Base-by-base conservation (phyloP, 2,888 invertebrate genomes). In the Pogonocherus hispidulus region DNA sequence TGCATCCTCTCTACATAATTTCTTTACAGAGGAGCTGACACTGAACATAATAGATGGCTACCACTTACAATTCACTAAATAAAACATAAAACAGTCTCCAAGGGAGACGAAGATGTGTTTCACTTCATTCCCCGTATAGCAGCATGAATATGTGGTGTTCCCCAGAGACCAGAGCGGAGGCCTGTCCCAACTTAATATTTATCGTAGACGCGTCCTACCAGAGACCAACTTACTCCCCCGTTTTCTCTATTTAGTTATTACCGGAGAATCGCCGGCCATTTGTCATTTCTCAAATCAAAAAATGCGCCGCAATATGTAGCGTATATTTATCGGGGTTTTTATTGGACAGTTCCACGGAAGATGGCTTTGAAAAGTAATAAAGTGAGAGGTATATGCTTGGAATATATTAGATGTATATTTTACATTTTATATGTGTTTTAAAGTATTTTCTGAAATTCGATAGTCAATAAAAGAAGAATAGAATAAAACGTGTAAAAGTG, bases 181-280 rank as follows among this genome's bases (percentile, higher is more conserved):
- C 57, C 57, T 14, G 23, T 23, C 57, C 14, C 23, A 16, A 41
- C 46, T 46, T 37, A 23, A 57, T 57, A 57, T 57, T 57, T 57
- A 57, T 57, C 11, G 44, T 23, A 8, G 23, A 20, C 22, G 14
- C 44, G 11, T 23, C 57, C 44, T 41, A n/a, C 57, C 22, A 57
- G 57, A n/a, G 16, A 23, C n/a, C 23, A 46, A 57, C 44, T 16
- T 20, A 23, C 41, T 56, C 57, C 44, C n/a, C 23, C 57, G 14
- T 57, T 57, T 57, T 44, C 44, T 41, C 32, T 11, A 32, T 8
- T 8, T 32, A 32, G 11, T 11, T 3, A 32, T 32, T 32, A 32
- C 32, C 32, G n/a, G n/a, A n/a, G n/a, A n/a, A n/a, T n/a, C n/a
- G n/a, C n/a, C n/a, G 6, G 9, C 32, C 9, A 32, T 32, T 32